Conservation (phyloP, 2,113 vertebrate species). For the Phocoena phocoena region DNA sequence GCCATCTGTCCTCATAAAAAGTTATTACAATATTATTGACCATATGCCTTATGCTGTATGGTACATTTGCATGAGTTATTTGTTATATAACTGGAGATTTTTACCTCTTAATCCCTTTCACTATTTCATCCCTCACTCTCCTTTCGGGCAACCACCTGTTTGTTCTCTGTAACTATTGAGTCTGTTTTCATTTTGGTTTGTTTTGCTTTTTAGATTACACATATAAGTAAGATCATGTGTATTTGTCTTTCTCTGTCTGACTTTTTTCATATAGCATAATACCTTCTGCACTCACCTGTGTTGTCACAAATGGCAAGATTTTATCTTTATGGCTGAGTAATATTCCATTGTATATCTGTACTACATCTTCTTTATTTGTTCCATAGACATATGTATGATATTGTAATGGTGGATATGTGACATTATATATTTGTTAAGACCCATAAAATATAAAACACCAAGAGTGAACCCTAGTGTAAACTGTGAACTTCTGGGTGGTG, state of each 20-base stretch:
- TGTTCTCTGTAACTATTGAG: background rate
- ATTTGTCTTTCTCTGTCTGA: background rate
- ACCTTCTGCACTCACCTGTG: background rate
- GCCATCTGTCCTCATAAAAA: background rate
- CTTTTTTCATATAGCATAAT: background rate
- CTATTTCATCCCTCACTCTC: background rate
- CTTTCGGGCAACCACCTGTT: background rate
- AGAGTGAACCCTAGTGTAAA: background rate
- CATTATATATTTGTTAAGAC: background rate
- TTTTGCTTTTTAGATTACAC: background rate
- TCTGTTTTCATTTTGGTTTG: background rate
- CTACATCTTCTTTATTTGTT: background rate
- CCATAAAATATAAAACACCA: background rate
- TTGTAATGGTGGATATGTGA: background rate
- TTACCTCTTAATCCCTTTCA: background rate
- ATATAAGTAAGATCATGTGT: background rate
- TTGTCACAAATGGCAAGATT: background rate
- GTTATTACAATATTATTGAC: background rate
- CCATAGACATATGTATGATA: background rate
- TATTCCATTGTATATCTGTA: background rate
- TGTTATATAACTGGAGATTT: background rate
- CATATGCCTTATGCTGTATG: background rate
- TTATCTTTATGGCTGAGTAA: background rate
- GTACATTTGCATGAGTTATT: background rate
- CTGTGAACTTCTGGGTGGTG: background rate